Evolutionary conservation across 2,888 invertebrate genomes (phyloP), one percentile per base, ranked within the genome.

Genomic region (Laspeyria flexula): DNA sequence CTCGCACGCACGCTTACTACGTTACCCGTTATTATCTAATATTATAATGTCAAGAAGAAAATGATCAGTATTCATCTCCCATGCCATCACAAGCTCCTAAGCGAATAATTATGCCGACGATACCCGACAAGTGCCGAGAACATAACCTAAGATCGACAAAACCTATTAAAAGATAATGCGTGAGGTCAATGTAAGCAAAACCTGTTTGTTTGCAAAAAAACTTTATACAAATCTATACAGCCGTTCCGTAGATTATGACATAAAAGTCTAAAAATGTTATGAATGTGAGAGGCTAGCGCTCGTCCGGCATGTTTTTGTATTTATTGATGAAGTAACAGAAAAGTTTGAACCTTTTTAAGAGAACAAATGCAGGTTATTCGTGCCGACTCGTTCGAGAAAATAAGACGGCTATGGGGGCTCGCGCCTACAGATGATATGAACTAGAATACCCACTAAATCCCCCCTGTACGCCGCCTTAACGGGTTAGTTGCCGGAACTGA

Each of bases 111-210:
- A 47, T 33, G 11, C 13, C 39, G 23, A 39, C 33, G 12, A 47
- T 45, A 25, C 15, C 16, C 1, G 25, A n/a, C 16, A n/a, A 21
- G 12, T 18, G 27, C 18, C 3, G 27, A 6, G 27, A n/a, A 21
- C 9, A 18, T 35, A 25, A 29, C 18, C 27, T 38, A 29, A 52
- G 45, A 52, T 52, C 42, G 41, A 33, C 42, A 33, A 33, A 45
- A 42, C 45, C 45, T 52, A 52, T 52, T 52, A 46, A 42, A 42
- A 52, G 45, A 52, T 46, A 46, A 40, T 33, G 41, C 45, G 37
- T 37, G 51, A 38, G 51, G 45, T 52, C 51, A 52, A 42, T 38
- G 51, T 15, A 33, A 46, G 25, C 27, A 23, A 42, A 52, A 52
- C 51, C 38, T 21, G 51, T 52, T 52, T 27, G 25, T 38, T 27